These are phyloP conservation scores for Cylloceria caligata DNA, from an alignment of 2,888 invertebrate species.

Conservation along the genomic window DNA sequence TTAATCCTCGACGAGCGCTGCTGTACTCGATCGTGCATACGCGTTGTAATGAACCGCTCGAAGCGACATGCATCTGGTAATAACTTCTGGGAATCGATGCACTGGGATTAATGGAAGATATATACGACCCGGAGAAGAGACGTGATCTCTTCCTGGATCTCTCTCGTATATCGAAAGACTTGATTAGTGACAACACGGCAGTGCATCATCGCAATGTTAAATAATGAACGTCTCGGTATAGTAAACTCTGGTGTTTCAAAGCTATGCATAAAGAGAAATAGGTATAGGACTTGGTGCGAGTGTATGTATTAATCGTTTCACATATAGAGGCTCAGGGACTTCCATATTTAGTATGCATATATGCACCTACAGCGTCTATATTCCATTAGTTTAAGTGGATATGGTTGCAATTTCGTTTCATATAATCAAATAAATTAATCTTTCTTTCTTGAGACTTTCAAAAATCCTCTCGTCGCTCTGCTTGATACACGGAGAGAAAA, in stretches of 20 bases:
- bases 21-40: background rate
- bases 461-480: conserved; percentile 34
- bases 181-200: conserved; percentile 34
- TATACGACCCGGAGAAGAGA: conserved; percentile 22
- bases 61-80: conserved; percentile 33
- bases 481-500: too few relatives aligned
- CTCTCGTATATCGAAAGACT: conserved; percentile 23
- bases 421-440: conserved; percentile 41
- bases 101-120: conserved; percentile 39
- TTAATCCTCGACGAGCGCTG: background rate
- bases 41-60: background rate
- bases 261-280: conserved; percentile 11
- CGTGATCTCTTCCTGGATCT: conserved; percentile 60
- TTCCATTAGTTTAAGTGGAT: background rate
- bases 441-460: conserved; percentile 46
- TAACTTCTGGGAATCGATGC: conserved; percentile 34
- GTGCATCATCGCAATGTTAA: conserved; percentile 49
- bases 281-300: conserved; percentile 13
- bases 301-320: conserved; percentile 56
- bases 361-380: background rate
- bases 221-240: conserved; percentile 50
- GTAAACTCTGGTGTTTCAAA: background rate
- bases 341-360: background rate
- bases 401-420: conserved; percentile 25
- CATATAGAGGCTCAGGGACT: background rate